Evolutionary conservation across 1,140 invertebrate species (phyloP), one percentile per base, ranked within the genome.

Genomic region (Drepana arcuata): DNA sequence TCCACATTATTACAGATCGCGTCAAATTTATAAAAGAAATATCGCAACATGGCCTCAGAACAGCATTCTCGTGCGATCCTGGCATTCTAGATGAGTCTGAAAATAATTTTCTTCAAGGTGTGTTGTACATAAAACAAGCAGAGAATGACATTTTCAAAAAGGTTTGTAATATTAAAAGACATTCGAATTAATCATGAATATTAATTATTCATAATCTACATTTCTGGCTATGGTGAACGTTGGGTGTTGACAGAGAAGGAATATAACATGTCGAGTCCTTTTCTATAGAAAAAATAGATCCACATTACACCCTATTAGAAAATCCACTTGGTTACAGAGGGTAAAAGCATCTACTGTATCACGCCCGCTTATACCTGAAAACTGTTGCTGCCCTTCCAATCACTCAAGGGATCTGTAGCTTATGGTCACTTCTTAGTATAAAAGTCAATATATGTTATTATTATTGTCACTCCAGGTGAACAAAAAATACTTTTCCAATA

Each of bases 31-130:
- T 41, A 11, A 54, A 51, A 1, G 18, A 60, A 11, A 36, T 78
- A 5, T 52, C 46, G 3, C 45, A 40, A 10, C 26, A 57, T 30
- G 55, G 48, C 3, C 14, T 74, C 6, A 32, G 14, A 2, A 53
- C 44, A 1, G 65, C 56, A 1, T 37, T 60, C 4, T 55, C 62
- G 2, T 74, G 73, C 16, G 48, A 67, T 15, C 23, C 52, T 2
- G 11, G 12, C 7, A 30, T 44, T 32, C 41, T 78, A 2, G 40
- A 57, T 2, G 2, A 41, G 0, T n/a, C 41, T 0, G 24, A 38
- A 4, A 24, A 35, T 6, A 16, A 55, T 16, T 44, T 18, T 2
- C 41, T 72, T 3, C 64, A 68, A 43, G 73, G 73, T 29, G 49
- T 78, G 3, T 30, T 78, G 11, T 67, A 56, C 31, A 51, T 70